Evolutionary conservation across 2,113 vertebrate species (phyloP), one percentile per base, ranked within the genome.

Genomic region (Antechinus flavipes): DNA sequence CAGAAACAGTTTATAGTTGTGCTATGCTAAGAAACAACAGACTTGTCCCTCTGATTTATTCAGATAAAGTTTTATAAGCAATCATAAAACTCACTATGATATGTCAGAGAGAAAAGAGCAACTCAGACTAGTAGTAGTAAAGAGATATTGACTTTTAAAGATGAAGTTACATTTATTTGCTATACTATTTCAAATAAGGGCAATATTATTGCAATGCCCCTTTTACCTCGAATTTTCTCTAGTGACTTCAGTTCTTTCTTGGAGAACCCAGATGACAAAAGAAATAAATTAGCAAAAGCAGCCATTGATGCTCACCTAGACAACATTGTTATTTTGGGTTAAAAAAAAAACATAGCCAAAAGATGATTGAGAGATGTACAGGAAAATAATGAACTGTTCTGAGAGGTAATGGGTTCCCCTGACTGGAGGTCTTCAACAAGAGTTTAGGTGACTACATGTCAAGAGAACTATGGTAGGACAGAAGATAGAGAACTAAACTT

Each of bases 11-110:
- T 1, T 94, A 89, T 95, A 95, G 90, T 35, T 97, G 54, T 54
- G 84, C 55, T 49, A 27, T 68, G 53, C 95, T 97, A 55, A 94
- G 94, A 96, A 96, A 84, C 68, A 84, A 90, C 94, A 89, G 56
- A 68, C 61, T 90, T 27, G 26, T 89, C 95, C 5, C 42, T 95
- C 95, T 97, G 96, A 96, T 96, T 98, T 98, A 97, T 96, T 96
- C 92, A 96, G 94, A 94, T 95, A 96, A 76, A 93, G 89, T 97
- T 97, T 96, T 97, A 96, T 96, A 95, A 91, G 68, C 52, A 55
- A 56, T 93, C 92, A 96, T 97, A 94, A 98, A 96, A 93, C 91
- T 52, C 91, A 96, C 89, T 54, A 89, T 14, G 90, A 95, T 46
- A 25, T 56, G 95, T 91, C 47, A 93, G 92, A 95, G 92, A 50